Evolutionary conservation across 2,888 invertebrate genomes (phyloP), one percentile per base, ranked within the genome.

Genomic region (Coelogynopora nodosa): DNA sequence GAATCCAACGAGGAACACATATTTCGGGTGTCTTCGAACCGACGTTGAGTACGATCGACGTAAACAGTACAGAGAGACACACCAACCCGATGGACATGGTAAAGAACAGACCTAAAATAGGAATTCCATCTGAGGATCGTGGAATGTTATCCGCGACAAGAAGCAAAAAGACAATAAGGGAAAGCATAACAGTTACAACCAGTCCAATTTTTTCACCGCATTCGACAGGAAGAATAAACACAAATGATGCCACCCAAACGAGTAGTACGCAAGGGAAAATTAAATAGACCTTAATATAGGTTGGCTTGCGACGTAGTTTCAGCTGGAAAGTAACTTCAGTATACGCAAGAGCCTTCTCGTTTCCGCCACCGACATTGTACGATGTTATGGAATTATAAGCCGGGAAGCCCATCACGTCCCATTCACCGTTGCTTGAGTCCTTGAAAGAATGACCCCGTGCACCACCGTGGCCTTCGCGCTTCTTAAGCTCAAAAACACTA

Each of bases 111-210:
- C 86, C 86, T 23, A 86, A 31, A 2, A 67, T 87, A 2, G 86
- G 86, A 67, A 86, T 87, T 0, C 67, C 86, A 28, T 87, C 86
- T 18, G 86, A 85, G 5, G 87, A 67, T 10, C 87, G 86, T 0
- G 87, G 67, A 67, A 87, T 87, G 86, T 87, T 87, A n/a, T 87
- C 87, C 10, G 87, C 67, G 0, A 87, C 86, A n/a, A 87, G 67
- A 27, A 87, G 67, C 10, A 87, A 74, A 80, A 87, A 87, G 2
- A 87, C 87, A 0, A 87, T 84, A 27, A 87, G 67, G 18, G 87
- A 87, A 23, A 87, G 80, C 28, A 87, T 29, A 23, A 87, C 86
- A 10, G 87, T 87, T 0, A 86, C 86, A 1, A 27, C 31, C 13
- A 86, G 49, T 29, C 26, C 67, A n/a, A 87, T 74, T 31, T 84